These are phyloP conservation scores for Hippocampus kuda DNA, from an alignment of 2,797 vertebrate species.

Conservation along the genomic window DNA sequence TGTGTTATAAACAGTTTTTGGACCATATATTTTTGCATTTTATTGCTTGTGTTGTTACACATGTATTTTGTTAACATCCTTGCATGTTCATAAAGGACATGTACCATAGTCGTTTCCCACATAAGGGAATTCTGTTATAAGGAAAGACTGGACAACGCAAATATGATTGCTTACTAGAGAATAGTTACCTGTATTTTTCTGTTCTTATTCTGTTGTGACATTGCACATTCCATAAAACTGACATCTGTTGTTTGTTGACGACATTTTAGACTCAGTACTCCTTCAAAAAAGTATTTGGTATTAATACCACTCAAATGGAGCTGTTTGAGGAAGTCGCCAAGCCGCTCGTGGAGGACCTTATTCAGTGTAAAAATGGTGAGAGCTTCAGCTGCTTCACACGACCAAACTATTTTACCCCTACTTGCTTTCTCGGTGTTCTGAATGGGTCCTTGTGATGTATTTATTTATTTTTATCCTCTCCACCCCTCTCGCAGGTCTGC, in stretches of 20 bases:
- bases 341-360: slow-evolving; percentile 84
- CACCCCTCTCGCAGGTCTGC: slow-evolving; percentile 68
- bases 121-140: no score
- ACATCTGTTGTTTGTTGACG: neutral
- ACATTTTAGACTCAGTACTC: slow-evolving; percentile 81
- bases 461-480: neutral
- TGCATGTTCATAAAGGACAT: no score
- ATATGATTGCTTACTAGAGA: no score
- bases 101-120: no score
- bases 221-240: neutral
- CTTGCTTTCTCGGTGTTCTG: neutral
- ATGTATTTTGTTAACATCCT: no score
- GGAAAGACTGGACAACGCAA: no score
- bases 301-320: slow-evolving; percentile 74
- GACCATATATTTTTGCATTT: no score
- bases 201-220: neutral
- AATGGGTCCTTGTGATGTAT: neutral
- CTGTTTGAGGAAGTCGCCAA: slow-evolving; percentile 85
- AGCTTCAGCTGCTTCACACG: neutral
- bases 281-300: slow-evolving; percentile 91
- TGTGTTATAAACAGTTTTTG: no score
- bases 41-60: no score
- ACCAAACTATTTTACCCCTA: neutral
- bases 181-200: neutral
- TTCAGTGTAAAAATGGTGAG: slow-evolving; percentile 87